Percentiles rank a stretch among this genome's conserved stretches.
These are phyloP conservation scores for Cacoxenus indagator DNA, from an alignment of 2,888 invertebrate species.

Conservation along the genomic window DNA sequence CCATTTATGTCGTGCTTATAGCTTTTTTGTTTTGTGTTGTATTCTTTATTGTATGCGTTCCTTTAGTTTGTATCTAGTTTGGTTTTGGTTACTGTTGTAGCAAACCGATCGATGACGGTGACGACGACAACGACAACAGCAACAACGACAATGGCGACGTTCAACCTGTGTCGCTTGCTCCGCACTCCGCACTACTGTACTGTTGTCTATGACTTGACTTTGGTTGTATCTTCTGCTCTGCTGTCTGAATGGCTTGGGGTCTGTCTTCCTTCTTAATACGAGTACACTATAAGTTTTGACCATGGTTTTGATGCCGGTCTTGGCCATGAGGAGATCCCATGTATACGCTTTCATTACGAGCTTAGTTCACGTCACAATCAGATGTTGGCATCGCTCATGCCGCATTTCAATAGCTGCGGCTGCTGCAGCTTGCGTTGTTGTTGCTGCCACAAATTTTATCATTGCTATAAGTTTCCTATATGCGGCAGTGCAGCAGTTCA, in stretches of 20 bases:
- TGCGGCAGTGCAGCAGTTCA: not conserved
- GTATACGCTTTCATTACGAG: conserved; percentile 64
- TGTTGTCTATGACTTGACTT: not conserved
- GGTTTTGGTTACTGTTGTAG: not conserved
- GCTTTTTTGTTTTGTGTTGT: conserved; percentile 61
- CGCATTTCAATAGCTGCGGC: conserved; percentile 49
- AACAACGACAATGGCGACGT: not conserved
- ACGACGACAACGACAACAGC: conserved; percentile 12
- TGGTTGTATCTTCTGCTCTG: conserved; percentile 1
- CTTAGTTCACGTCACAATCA: conserved; percentile 68
- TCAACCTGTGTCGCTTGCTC: not conserved
- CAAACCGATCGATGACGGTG: conserved; percentile 5
- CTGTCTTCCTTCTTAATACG: conserved; percentile 12
- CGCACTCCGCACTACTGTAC: not conserved
- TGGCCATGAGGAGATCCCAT: too few species aligned
- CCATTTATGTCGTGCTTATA: conserved; percentile 64
- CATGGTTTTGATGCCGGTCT: conserved; percentile 34
- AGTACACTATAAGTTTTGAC: not conserved
- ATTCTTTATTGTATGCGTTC: not conserved
- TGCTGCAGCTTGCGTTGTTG: too few species aligned
- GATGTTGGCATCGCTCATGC: conserved; percentile 66
- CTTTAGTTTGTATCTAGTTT: not conserved
- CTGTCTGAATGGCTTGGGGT: conserved; percentile 23
- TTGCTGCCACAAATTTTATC: conserved; percentile 10
- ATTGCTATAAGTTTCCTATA: conserved; percentile 1